These are phyloP conservation scores for Pristionchus maxplancki DNA, from an alignment of 2,888 invertebrate genomes.

Conservation along the genomic window DNA sequence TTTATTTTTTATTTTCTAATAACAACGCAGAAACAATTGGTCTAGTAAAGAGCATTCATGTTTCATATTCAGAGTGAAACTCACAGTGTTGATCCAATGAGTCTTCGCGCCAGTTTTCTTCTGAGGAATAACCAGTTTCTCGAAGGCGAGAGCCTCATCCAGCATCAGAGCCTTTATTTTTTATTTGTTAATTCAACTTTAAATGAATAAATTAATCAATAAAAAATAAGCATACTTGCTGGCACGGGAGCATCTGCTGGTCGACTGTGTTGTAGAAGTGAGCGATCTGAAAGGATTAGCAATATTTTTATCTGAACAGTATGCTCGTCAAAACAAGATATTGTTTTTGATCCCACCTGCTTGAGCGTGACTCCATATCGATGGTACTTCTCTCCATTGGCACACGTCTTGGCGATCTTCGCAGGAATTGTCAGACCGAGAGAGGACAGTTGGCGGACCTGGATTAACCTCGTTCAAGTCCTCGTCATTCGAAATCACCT, in stretches of 20 bases:
- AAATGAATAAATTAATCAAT: not conserved
- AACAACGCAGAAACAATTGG: no score
- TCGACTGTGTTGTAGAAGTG: conserved; percentile 94
- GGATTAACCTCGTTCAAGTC: not conserved
- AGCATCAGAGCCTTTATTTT: conserved; percentile 89
- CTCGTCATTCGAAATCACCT: conserved; percentile 81
- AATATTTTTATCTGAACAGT: not conserved
- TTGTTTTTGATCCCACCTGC: no score
- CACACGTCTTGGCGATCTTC: conserved; percentile 85
- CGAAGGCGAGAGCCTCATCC: conserved; percentile 91
- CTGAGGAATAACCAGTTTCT: conserved; percentile 85
- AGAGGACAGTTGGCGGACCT: conserved; percentile 86
- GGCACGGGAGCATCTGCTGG: conserved; percentile 95
- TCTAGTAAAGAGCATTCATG: conserved; percentile 66
- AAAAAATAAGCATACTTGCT: conserved; percentile 81
- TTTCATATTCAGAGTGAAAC: not conserved
- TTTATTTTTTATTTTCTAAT: no score
- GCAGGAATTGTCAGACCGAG: conserved; percentile 87
- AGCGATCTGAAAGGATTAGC: conserved; percentile 78
- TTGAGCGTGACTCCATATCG: conserved; percentile 90
- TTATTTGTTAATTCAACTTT: no score
- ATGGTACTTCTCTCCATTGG: conserved; percentile 87
- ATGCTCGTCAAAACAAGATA: no score
- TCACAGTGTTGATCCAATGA: conserved; percentile 42
- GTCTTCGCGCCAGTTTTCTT: conserved; percentile 68